These are phyloP conservation scores for Diadema setosum DNA, from an alignment of 35 echinoderm and acorn worm genomes.

Conservation along the genomic window DNA sequence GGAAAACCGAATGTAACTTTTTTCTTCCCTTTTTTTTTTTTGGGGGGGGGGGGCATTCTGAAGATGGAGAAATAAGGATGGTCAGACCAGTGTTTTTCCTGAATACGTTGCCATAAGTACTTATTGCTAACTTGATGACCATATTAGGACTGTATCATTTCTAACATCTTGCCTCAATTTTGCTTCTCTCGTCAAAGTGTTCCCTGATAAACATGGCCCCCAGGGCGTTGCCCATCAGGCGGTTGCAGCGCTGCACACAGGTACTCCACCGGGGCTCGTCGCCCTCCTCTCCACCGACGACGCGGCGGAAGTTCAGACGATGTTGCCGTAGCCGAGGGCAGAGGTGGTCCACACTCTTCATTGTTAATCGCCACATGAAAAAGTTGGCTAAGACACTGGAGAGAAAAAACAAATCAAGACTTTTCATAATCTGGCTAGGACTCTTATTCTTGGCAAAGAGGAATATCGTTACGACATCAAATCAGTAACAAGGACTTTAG, in stretches of 20 bases:
- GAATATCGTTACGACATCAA: not conserved
- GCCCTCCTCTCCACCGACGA: constrained; percentile 30
- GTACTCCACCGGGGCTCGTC: constrained; percentile 51
- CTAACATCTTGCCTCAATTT: constrained; percentile 24
- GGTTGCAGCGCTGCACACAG: constrained; percentile 26
- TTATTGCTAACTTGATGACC: too few species aligned
- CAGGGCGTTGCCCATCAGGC: not conserved
- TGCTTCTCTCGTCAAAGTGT: constrained; percentile 70
- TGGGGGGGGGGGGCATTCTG: too few species aligned
- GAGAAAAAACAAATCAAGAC: not conserved
- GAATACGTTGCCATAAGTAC: too few species aligned
- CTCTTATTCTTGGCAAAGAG: not conserved
- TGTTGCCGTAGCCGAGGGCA: constrained; percentile 5
- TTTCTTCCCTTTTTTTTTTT: too few species aligned
- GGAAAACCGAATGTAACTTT: too few species aligned
- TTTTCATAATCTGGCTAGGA: not conserved
- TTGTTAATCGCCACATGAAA: constrained; percentile 28
- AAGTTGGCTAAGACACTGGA: constrained; percentile 37
- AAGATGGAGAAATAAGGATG: too few species aligned
- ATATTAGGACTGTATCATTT: too few species aligned
- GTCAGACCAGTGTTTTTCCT: too few species aligned
- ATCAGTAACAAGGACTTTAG: too few species aligned
- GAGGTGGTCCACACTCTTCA: constrained; percentile 9
- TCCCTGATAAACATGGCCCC: constrained; percentile 60
- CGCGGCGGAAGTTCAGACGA: not conserved